Base-by-base conservation (phyloP, 2,797 vertebrate genomes). In the Oryzias sinensis region DNA sequence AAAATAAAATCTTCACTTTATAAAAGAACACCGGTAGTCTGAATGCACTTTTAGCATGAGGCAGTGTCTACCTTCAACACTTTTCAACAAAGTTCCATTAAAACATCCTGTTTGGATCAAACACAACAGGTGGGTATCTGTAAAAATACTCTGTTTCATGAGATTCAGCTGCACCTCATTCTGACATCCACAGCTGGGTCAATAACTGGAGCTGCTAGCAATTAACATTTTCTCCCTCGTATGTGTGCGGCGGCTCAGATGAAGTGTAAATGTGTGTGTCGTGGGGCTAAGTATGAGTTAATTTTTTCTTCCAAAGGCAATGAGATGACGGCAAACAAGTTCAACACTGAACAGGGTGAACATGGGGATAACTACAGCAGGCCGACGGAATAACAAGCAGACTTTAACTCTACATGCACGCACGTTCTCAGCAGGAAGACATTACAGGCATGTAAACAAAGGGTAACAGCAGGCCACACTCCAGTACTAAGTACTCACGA, bases 301-400 rank as follows among this genome's bases (percentile, higher is more conserved):
- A 60, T 70, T 57, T 70, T 57, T 72, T 79, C 62, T 51, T 65
- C 53, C 63, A 54, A 60, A 61, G 68, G 48, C 48, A 74, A 70
- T 65, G 65, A 76, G 62, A 77, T 67, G 71, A 69, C 77, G 74
- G 77, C 37, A 53, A 84, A 67, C 70, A 52, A 80, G 85, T 80
- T 80, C 24, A 29, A 6, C 5, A 1, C 76, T 82, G 77, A 56
- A 44, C 71, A 48, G 77, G 74, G 81, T 58, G 59, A 59, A 64
- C 69, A 63, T 83, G 68, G 80, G 76, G 87, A 81, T 85, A 89
- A 86, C 72, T 83, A 59, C 24, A 65, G 74, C 56, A 49, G 67
- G 70, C 68, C 66, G 77, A 70, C 78, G 9, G 33, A 11, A 88
- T 89, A 76, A 89, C 70, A 62, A 74, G 79, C 65, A 56, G 53